These are phyloP conservation scores for Isichthys henryi DNA, from an alignment of 2,113 vertebrate species.

Conservation along the genomic window DNA sequence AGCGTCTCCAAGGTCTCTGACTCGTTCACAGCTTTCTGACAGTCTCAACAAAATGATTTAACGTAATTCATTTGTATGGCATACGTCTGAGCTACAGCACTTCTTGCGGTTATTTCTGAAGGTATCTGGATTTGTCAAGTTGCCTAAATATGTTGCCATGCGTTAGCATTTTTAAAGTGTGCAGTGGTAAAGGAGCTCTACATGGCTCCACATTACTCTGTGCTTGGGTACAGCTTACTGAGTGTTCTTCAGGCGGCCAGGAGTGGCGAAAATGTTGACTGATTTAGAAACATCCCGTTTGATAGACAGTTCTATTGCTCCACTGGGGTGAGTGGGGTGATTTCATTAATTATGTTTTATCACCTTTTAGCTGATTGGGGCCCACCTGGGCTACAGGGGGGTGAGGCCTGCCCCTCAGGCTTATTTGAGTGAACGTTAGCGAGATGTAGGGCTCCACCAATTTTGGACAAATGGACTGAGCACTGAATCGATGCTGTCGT, in stretches of 20 bases:
- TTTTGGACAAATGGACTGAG: background rate
- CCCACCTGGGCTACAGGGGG: constrained; percentile 40
- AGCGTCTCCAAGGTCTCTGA: background rate
- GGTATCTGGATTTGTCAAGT: background rate
- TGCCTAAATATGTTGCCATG: background rate
- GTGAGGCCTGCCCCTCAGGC: constrained; percentile 1
- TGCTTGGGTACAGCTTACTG: background rate
- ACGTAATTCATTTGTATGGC: background rate
- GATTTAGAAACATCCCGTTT: background rate
- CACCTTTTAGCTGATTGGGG: constrained; percentile 61
- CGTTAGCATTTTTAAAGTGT: background rate
- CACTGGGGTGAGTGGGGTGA: constrained; percentile 32
- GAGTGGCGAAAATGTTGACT: background rate
- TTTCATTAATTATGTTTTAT: constrained; percentile 58
- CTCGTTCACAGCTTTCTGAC: background rate
- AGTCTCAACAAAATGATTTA: background rate
- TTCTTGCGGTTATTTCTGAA: background rate
- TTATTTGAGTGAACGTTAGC: constrained; percentile 31
- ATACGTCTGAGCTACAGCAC: background rate
- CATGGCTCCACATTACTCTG: background rate
- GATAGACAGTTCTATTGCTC: background rate
- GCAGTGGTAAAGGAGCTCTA: background rate
- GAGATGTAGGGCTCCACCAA: background rate
- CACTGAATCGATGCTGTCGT: background rate
- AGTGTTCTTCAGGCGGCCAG: background rate